Conservation (phyloP, 2,888 invertebrate genomes). For the Julus scandinavius region DNA sequence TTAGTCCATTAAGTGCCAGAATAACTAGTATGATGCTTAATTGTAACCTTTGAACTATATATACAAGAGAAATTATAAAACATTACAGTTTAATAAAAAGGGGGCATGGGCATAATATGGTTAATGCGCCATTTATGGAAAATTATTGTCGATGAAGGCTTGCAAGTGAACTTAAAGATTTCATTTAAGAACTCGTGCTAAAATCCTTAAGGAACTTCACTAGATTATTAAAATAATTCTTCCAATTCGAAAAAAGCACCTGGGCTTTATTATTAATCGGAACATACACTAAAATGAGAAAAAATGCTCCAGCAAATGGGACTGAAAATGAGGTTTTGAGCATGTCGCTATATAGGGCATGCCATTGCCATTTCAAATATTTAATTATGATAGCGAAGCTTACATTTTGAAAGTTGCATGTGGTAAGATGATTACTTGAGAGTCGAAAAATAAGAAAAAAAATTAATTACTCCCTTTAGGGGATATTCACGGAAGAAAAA, state of each 20-base stretch:
- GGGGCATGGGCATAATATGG: neutral
- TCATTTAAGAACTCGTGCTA: neutral
- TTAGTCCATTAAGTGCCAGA: neutral
- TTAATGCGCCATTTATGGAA: neutral
- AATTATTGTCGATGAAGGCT: neutral
- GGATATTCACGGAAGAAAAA: neutral
- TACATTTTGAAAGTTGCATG: conserved; percentile 25
- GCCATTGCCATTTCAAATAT: conserved; percentile 37
- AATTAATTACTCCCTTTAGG: conserved; percentile 44
- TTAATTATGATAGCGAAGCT: conserved; percentile 41
- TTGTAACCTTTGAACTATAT: neutral
- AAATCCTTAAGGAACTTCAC: neutral
- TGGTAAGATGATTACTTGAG: conserved; percentile 21
- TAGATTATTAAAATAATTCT: conserved; percentile 38
- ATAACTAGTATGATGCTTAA: neutral
- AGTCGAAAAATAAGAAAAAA: neutral
- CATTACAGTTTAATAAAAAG: neutral
- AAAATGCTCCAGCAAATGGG: conserved; percentile 11
- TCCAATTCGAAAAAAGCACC: neutral
- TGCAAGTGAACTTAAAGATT: neutral
- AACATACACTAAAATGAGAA: neutral
- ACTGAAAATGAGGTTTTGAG: neutral
- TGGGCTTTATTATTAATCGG: conserved; percentile 46
- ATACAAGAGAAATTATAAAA: neutral
- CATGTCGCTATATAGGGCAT: neutral